Evolutionary conservation across 2,888 invertebrate species (phyloP).

Genomic region (Boloria selene): DNA sequence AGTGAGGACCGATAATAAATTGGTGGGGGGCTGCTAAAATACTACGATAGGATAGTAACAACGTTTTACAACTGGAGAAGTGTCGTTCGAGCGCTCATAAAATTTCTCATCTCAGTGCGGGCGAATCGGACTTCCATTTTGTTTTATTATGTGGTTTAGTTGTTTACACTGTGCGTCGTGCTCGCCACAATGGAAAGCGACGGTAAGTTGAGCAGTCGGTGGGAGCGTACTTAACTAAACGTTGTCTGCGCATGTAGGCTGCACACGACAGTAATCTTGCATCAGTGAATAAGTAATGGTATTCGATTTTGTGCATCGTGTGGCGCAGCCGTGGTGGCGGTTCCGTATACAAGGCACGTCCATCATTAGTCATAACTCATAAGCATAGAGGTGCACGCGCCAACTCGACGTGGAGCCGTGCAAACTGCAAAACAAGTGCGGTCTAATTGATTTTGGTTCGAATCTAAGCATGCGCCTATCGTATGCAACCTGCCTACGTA

Average conservation of each 20-base stretch:
- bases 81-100: conserved; percentile 64
- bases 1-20: conserved; percentile 72
- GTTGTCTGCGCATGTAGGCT: conserved; percentile 75
- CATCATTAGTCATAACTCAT: conserved; percentile 43
- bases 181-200: conserved; percentile 75
- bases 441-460: conserved; percentile 69
- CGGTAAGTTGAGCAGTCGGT: conserved; percentile 67
- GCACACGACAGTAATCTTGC: conserved; percentile 75
- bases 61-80: conserved; percentile 78
- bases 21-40: conserved; percentile 81
- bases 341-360: conserved; percentile 37
- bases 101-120: conserved; percentile 74
- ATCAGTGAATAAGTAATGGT: conserved; percentile 72
- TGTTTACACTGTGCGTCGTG: conserved; percentile 73
- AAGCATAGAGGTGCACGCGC: conserved; percentile 34
- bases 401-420: conserved; percentile 35
- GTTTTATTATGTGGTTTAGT: conserved; percentile 79
- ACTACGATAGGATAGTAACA: conserved; percentile 82
- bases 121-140: conserved; percentile 79
- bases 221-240: conserved; percentile 48
- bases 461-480: conserved; percentile 70
- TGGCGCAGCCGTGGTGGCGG: conserved; percentile 63
- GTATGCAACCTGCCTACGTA: conserved; percentile 53
- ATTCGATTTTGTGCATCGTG: conserved; percentile 76
- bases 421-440: conserved; percentile 34